A percentile compares a stretch with the other conserved stretches of the same genome.
Conservation (phyloP, 2,888 invertebrate genomes). For the Drosophila quasianomalipes region DNA sequence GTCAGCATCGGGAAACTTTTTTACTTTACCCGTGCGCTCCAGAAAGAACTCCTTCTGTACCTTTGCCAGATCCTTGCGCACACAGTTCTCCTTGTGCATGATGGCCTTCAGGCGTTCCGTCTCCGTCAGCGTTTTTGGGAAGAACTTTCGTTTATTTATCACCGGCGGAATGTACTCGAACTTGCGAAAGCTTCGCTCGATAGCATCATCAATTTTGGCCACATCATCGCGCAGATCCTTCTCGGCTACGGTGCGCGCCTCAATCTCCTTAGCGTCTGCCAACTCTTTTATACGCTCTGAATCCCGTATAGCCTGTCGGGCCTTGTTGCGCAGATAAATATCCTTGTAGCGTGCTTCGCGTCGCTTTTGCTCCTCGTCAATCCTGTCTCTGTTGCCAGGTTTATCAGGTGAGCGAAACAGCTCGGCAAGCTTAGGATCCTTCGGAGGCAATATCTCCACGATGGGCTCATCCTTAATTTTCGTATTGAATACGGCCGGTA, state of each 20-base stretch:
- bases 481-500: constrained; percentile 65
- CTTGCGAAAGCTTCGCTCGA: constrained; percentile 70
- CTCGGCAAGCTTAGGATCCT: constrained; percentile 54
- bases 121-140: constrained; percentile 82
- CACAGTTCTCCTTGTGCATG: constrained; percentile 75
- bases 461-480: constrained; percentile 45
- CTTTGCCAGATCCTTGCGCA: constrained; percentile 72
- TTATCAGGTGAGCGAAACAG: constrained; percentile 79
- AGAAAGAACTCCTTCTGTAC: constrained; percentile 73
- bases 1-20: constrained; percentile 66
- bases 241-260: constrained; percentile 65
- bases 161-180: constrained; percentile 57
- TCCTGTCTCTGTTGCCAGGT: constrained; percentile 62
- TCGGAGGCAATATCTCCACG: neutral
- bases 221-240: constrained; percentile 59
- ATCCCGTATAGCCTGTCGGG: constrained; percentile 34
- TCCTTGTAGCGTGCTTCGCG: constrained; percentile 78
- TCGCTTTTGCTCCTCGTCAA: constrained; percentile 61
- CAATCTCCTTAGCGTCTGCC: constrained; percentile 42
- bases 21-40: constrained; percentile 65
- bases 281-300: constrained; percentile 25
- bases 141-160: constrained; percentile 62
- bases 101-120: constrained; percentile 69
- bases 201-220: constrained; percentile 69
- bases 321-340: constrained; percentile 72